phyloP scores from a whole-genome alignment of 2,797 vertebrate genomes.

The Synanceia verrucosa region DNA sequence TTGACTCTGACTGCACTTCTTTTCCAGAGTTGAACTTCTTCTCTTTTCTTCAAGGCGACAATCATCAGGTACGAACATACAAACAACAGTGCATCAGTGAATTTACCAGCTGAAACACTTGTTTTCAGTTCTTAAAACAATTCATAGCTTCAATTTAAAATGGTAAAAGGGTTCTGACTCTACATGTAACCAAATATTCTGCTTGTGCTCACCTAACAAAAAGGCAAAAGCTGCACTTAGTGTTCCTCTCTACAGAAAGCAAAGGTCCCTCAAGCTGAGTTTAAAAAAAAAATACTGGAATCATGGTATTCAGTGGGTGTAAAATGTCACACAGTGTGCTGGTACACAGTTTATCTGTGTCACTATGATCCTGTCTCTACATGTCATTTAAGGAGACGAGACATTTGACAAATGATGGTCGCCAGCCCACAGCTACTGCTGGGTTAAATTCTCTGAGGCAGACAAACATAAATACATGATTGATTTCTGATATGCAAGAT shows the following conservation, averaged over 20 bases:
- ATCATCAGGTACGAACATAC: conserved; percentile 95
- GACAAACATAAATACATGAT: not conserved
- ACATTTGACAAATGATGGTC: conserved; percentile 19
- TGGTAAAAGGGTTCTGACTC: not conserved
- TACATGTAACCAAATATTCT: not conserved
- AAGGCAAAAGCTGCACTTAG: not conserved
- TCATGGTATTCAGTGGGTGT: not conserved
- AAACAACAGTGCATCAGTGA: conserved; percentile 27
- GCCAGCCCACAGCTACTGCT: not conserved
- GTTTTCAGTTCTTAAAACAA: not conserved
- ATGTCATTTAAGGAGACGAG: conserved; percentile 17
- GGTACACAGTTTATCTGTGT: not conserved
- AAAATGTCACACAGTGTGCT: not conserved
- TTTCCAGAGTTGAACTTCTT: conserved; percentile 97
- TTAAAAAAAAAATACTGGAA: not conserved
- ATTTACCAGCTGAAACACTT: not conserved
- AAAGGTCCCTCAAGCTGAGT: not conserved
- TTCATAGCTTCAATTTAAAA: not conserved
- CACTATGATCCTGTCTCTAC: not conserved
- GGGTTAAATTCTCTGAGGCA: conserved; percentile 1
- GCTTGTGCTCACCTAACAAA: not conserved
- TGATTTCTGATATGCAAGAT: not conserved
- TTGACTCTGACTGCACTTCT: conserved; percentile 17
- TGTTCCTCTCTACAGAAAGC: not conserved
- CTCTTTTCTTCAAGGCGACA: conserved; percentile 98